These are phyloP conservation scores for Neomonachus schauinslandi DNA, from an alignment of 2,113 vertebrate genomes.

Conservation along the genomic window DNA sequence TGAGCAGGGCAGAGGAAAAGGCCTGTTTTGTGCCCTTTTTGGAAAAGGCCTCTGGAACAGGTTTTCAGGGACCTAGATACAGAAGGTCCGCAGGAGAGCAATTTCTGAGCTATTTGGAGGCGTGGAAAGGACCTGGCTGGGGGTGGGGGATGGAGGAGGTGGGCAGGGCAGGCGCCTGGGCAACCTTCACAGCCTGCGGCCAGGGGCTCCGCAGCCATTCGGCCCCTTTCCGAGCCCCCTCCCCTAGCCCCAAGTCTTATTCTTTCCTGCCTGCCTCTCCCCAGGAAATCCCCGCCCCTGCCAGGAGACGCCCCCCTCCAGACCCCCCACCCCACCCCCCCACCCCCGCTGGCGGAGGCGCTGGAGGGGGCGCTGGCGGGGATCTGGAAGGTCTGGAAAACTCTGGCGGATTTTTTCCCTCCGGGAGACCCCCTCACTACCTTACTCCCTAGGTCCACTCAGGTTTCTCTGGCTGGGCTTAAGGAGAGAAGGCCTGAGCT, in stretches of 20 bases:
- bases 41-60: background rate
- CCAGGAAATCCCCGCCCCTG: slow-evolving; percentile 67
- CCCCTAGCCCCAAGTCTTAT: slow-evolving; percentile 38
- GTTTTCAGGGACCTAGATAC: background rate
- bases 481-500: slow-evolving; percentile 41
- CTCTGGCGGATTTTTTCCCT: slow-evolving; percentile 29
- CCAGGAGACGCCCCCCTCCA: slow-evolving; percentile 2
- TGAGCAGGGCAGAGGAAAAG: slow-evolving; percentile 13
- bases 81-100: background rate
- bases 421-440: slow-evolving; percentile 25
- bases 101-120: background rate
- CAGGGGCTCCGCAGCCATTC: background rate
- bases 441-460: slow-evolving; percentile 57
- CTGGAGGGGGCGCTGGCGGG: slow-evolving; percentile 54
- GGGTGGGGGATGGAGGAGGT: background rate
- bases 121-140: background rate
- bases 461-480: slow-evolving; percentile 58
- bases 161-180: background rate
- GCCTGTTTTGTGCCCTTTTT: background rate
- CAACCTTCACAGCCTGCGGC: background rate
- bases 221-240: background rate
- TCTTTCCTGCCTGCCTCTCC: slow-evolving; percentile 54
- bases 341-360: background rate
- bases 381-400: slow-evolving; percentile 67
- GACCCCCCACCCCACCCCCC: background rate